A percentile compares a stretch with the other conserved stretches of the same genome.
These are phyloP conservation scores for Capromys pilorides DNA, from an alignment of 2,797 vertebrate species.

Conservation along the genomic window DNA sequence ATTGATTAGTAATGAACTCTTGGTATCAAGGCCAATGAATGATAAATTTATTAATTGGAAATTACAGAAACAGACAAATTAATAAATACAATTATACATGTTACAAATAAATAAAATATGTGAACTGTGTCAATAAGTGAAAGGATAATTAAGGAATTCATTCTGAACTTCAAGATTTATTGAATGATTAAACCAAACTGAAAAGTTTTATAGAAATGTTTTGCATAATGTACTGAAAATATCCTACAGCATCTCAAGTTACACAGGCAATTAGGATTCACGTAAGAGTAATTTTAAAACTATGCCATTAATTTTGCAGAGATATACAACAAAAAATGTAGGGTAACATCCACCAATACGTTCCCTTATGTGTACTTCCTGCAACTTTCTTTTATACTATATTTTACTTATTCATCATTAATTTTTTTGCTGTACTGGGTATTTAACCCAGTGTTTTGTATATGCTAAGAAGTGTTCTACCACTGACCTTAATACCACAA, in stretches of 20 bases:
- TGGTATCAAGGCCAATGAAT: neutral
- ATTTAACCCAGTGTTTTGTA: neutral
- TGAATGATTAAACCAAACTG: neutral
- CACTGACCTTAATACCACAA: neutral
- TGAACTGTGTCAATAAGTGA: neutral
- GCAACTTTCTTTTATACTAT: neutral
- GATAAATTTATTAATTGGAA: neutral
- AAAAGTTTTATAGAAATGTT: neutral
- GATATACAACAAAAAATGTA: neutral
- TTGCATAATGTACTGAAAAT: neutral
- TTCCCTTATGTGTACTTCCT: neutral
- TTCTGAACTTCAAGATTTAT: neutral
- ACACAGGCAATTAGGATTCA: neutral
- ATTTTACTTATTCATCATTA: neutral
- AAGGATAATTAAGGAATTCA: neutral
- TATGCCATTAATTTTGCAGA: neutral
- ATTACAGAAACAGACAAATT: neutral
- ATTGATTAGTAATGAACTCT: neutral
- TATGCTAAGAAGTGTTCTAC: neutral
- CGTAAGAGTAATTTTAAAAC: neutral
- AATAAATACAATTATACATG: neutral
- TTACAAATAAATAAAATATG: neutral
- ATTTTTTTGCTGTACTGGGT: neutral
- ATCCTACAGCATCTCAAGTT: neutral
- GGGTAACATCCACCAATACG: neutral